These are phyloP conservation scores for Bubalus kerabau DNA, from an alignment of 2,113 vertebrate species.

Conservation along the genomic window DNA sequence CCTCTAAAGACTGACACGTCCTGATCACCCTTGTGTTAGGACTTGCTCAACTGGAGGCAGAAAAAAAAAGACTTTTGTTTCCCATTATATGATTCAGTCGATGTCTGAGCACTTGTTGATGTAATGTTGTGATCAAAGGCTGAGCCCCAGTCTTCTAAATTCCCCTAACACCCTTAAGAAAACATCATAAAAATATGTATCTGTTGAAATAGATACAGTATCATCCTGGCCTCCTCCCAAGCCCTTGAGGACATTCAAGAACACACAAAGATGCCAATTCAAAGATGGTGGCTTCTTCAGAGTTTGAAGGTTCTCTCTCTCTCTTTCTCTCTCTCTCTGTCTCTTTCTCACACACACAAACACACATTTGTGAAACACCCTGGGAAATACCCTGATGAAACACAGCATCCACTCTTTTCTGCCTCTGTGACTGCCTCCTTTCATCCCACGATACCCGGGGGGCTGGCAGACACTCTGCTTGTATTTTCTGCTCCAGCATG, in stretches of 20 bases:
- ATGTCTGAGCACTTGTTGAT: constrained; percentile 22
- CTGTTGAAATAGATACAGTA: constrained; percentile 15
- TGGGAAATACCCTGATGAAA: constrained; percentile 4
- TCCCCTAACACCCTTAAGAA: constrained; percentile 5
- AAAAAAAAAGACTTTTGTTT: constrained; percentile 18
- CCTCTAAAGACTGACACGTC: not conserved
- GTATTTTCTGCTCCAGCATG: not conserved
- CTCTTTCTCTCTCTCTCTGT: not conserved
- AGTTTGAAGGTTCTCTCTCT: not conserved
- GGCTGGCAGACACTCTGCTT: not conserved
- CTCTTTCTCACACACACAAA: not conserved
- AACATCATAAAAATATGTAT: constrained; percentile 19
- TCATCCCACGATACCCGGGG: constrained; percentile 12
- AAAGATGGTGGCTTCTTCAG: not conserved
- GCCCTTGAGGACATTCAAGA: constrained; percentile 6
- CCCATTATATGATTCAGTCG: constrained; percentile 42
- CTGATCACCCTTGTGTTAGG: not conserved
- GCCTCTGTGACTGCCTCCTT: constrained; percentile 1
- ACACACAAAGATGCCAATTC: not conserved
- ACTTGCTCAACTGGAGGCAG: constrained; percentile 9
- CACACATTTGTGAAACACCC: not conserved
- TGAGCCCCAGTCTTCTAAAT: constrained; percentile 1
- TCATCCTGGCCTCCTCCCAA: constrained; percentile 33
- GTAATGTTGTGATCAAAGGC: constrained; percentile 44
- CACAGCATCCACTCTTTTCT: not conserved